These are phyloP conservation scores for Bombus difficillimus DNA, from an alignment of 1,140 invertebrate genomes.

Conservation along the genomic window DNA sequence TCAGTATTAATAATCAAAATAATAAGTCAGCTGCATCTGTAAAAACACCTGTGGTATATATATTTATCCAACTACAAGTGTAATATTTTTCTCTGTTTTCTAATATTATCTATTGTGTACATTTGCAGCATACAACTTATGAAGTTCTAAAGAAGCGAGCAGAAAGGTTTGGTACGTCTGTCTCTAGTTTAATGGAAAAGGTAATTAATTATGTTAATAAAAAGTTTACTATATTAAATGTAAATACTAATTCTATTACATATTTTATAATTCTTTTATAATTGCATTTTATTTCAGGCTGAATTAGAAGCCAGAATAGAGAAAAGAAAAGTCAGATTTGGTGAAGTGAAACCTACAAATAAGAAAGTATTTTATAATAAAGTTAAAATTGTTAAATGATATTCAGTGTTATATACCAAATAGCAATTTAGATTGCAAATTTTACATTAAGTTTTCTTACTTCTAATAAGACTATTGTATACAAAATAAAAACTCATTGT, in stretches of 20 bases:
- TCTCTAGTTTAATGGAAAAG: conserved; percentile 87
- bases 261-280: not conserved
- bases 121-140: conserved; percentile 80
- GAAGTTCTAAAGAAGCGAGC: conserved; percentile 89
- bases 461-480: conserved; percentile 57
- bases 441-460: conserved; percentile 63
- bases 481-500: conserved; percentile 28
- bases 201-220: conserved; percentile 70
- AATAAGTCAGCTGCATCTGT: conserved; percentile 76
- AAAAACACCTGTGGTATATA: conserved; percentile 71
- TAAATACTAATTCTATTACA: not conserved
- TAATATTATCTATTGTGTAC: conserved; percentile 22
- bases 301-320: conserved; percentile 87
- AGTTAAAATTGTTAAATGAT: conserved; percentile 82
- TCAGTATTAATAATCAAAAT: conserved; percentile 80
- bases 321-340: conserved; percentile 89
- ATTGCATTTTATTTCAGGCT: conserved; percentile 69
- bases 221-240: not conserved
- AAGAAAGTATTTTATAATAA: conserved; percentile 78
- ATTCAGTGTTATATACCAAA: conserved; percentile 78
- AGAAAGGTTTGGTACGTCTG: conserved; percentile 89
- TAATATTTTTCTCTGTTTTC: not conserved
- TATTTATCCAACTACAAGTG: not conserved
- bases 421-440: conserved; percentile 70
- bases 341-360: conserved; percentile 76